Conservation (phyloP, 2,888 invertebrate species). For the Drosophila villosipedis region DNA sequence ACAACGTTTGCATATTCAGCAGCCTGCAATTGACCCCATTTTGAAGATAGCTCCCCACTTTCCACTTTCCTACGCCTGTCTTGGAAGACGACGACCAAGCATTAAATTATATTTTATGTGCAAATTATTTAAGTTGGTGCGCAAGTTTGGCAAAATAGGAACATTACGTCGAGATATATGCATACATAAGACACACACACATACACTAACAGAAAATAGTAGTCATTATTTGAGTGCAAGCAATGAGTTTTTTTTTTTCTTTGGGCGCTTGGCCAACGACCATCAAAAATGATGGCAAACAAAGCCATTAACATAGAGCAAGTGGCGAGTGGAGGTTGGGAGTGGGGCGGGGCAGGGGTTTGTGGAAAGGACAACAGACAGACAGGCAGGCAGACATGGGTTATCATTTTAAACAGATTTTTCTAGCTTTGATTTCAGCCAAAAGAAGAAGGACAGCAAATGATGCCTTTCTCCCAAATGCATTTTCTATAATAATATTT, state of each 20-base stretch:
- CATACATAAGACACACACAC: slow-evolving; percentile 2
- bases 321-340: neutral
- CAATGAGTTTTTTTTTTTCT: slow-evolving; percentile 36
- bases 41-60: slow-evolving; percentile 8
- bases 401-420: slow-evolving; percentile 55
- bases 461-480: slow-evolving; percentile 41
- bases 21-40: slow-evolving; percentile 66
- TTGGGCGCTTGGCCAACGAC: slow-evolving; percentile 67
- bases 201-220: slow-evolving; percentile 4
- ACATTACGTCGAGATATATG: slow-evolving; percentile 53
- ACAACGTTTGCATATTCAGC: slow-evolving; percentile 31
- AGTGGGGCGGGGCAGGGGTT: neutral
- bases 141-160: slow-evolving; percentile 72
- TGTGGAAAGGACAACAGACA: neutral
- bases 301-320: slow-evolving; percentile 74
- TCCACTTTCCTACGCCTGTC: neutral
- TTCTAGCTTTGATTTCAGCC: slow-evolving; percentile 25
- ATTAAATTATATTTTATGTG: slow-evolving; percentile 79
- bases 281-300: slow-evolving; percentile 64
- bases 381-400: slow-evolving; percentile 14
- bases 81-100: slow-evolving; percentile 27
- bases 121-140: slow-evolving; percentile 73
- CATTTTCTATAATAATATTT: slow-evolving; percentile 60
- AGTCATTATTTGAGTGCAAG: slow-evolving; percentile 65
- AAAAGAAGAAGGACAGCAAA: slow-evolving; percentile 19